Percentiles rank a stretch among this genome's conserved stretches.
phyloP scores from a whole-genome alignment of 2,113 vertebrate species.

The Pica pica region DNA sequence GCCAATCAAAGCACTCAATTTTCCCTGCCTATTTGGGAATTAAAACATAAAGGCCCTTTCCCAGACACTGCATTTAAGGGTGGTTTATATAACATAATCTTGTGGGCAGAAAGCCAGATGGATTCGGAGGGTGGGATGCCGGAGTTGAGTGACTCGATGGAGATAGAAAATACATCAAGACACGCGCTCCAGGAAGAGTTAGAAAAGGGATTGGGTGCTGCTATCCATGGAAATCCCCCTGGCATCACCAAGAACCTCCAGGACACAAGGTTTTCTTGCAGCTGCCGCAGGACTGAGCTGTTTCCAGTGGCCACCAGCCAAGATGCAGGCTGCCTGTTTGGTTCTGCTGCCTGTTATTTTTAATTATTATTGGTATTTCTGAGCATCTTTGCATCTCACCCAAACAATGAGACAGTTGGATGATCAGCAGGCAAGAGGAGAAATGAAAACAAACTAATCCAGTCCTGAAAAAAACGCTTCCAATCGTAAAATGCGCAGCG shows the following conservation, averaged over 20 bases:
- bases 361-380: not conserved
- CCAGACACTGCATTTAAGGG: conserved; percentile 43
- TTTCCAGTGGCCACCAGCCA: not conserved
- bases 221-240: fast-evolving
- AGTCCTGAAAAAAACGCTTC: not conserved
- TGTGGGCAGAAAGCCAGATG: conserved; percentile 27
- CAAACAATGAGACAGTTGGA: conserved; percentile 31
- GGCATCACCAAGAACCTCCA: not conserved
- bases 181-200: fast-evolving
- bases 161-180: not conserved
- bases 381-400: not conserved
- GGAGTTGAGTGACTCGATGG: not conserved
- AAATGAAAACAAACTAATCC: conserved; percentile 5
- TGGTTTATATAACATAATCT: conserved; percentile 46
- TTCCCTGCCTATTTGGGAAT: conserved; percentile 65
- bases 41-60: conserved; percentile 64
- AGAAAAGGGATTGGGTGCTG: not conserved
- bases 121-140: not conserved
- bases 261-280: not conserved
- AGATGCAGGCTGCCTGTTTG: not conserved
- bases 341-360: not conserved
- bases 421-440: not conserved
- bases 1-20: conserved; percentile 64
- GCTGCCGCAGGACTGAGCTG: not conserved
- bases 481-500: not conserved